Conservation (phyloP, 2,888 invertebrate genomes). For the Drosophila setosimentum region DNA sequence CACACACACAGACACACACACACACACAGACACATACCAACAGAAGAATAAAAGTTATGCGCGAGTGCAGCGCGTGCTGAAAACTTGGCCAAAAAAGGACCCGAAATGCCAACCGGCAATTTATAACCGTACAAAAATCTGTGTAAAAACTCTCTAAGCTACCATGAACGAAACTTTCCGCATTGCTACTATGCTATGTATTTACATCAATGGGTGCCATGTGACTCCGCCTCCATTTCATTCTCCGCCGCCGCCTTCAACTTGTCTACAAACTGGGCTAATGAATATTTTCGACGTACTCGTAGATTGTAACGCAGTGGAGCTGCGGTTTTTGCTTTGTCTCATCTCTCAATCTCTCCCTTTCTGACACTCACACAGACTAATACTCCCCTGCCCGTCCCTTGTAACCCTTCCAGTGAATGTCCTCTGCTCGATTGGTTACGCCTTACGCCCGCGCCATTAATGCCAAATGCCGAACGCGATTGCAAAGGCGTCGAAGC, state of each 20-base stretch:
- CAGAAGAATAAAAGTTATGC: constrained; percentile 53
- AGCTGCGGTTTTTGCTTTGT: constrained; percentile 64
- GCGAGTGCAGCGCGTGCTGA: constrained; percentile 63
- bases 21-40: constrained; percentile 12
- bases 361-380: neutral
- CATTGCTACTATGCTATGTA: constrained; percentile 4
- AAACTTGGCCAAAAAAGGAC: constrained; percentile 64
- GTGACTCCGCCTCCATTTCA: constrained; percentile 33
- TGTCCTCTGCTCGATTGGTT: constrained; percentile 42
- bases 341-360: constrained; percentile 28
- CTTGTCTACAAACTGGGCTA: constrained; percentile 57
- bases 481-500: constrained; percentile 78
- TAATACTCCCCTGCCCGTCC: neutral
- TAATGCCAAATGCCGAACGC: constrained; percentile 74
- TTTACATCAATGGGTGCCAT: constrained; percentile 36
- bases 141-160: constrained; percentile 68
- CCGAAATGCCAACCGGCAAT: constrained; percentile 64
- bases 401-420: neutral
- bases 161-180: constrained; percentile 61
- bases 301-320: constrained; percentile 56
- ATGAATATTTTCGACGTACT: constrained; percentile 68
- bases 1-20: constrained; percentile 17
- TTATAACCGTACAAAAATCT: constrained; percentile 72
- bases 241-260: neutral
- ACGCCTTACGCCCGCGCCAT: constrained; percentile 58